Evolutionary conservation across 2,113 vertebrate species (phyloP).

Genomic region (Paradoxurus hermaphroditus): DNA sequence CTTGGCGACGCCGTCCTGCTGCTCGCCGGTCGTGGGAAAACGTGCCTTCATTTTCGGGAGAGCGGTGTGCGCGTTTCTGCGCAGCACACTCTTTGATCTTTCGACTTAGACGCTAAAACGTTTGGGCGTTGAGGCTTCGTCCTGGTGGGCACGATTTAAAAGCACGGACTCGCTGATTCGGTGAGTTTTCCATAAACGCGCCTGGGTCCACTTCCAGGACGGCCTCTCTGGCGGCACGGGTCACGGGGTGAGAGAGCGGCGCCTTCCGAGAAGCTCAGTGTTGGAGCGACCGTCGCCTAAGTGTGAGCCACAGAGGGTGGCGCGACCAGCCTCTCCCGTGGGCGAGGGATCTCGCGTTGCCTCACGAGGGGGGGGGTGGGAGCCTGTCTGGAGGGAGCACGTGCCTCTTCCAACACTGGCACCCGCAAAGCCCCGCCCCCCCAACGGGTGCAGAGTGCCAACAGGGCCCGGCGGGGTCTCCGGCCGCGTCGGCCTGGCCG

Average conservation of each 20-base stretch:
- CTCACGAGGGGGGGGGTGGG: background rate
- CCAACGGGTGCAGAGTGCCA: no score
- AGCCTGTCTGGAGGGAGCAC: background rate
- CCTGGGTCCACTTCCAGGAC: constrained; percentile 30
- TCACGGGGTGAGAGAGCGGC: constrained; percentile 67
- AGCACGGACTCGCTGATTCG: constrained; percentile 76
- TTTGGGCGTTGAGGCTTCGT: no score
- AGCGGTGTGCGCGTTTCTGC: constrained; percentile 58
- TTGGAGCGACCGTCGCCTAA: constrained; percentile 81
- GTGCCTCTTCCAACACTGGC: background rate
- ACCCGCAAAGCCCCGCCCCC: no score
- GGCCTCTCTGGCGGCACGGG: constrained; percentile 47
- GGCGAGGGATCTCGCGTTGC: constrained; percentile 12
- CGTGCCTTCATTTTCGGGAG: constrained; percentile 81
- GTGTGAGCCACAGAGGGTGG: constrained; percentile 87
- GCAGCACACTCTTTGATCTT: constrained; percentile 69
- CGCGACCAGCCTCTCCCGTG: constrained; percentile 62
- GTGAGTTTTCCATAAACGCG: constrained; percentile 75
- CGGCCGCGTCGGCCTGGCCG: rapidly evolving
- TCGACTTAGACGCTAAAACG: no score
- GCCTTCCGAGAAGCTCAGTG: constrained; percentile 67
- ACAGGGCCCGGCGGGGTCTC: rapidly evolving
- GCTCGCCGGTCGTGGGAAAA: constrained; percentile 68
- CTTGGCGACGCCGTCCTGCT: background rate
- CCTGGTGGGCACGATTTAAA: background rate